A percentile compares a stretch with the other conserved stretches of the same genome.
Conservation (phyloP, 2,113 vertebrate genomes). For the Sclerurus mexicanus region DNA sequence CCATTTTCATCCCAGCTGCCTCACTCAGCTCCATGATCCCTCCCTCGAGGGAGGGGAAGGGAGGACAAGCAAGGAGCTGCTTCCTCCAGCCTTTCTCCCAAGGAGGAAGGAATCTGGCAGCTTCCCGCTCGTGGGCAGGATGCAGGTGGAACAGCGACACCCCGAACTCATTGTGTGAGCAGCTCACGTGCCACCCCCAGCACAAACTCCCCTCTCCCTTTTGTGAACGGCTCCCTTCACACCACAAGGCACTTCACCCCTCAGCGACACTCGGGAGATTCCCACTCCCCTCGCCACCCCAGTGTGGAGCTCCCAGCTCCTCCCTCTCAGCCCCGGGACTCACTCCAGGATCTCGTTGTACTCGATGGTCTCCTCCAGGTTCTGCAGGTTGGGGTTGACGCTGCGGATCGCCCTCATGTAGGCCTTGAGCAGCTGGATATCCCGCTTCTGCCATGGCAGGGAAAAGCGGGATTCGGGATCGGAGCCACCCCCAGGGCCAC, state of each 20-base stretch:
- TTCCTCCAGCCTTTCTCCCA: neutral
- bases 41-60: neutral
- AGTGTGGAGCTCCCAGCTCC: too few relatives aligned
- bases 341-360: slow-evolving; percentile 98
- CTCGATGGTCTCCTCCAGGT: slow-evolving; percentile 96
- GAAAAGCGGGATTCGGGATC: neutral
- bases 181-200: neutral
- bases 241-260: accelerated
- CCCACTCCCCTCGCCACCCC: neutral
- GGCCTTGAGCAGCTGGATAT: slow-evolving; percentile 96
- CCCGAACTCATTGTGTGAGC: neutral
- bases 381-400: slow-evolving; percentile 97
- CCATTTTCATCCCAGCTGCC: neutral
- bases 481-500: neutral
- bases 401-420: slow-evolving; percentile 97
- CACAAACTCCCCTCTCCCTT: neutral
- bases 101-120: neutral
- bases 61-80: neutral
- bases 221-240: neutral
- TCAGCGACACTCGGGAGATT: too few relatives aligned
- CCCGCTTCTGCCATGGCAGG: slow-evolving; percentile 83
- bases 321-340: slow-evolving; percentile 36
- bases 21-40: neutral
- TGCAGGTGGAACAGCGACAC: neutral
- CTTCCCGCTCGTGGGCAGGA: neutral